A percentile compares a stretch with the other conserved stretches of the same genome.
These are phyloP conservation scores for Diogma glabrata DNA, from an alignment of 2,888 invertebrate genomes.

Conservation along the genomic window DNA sequence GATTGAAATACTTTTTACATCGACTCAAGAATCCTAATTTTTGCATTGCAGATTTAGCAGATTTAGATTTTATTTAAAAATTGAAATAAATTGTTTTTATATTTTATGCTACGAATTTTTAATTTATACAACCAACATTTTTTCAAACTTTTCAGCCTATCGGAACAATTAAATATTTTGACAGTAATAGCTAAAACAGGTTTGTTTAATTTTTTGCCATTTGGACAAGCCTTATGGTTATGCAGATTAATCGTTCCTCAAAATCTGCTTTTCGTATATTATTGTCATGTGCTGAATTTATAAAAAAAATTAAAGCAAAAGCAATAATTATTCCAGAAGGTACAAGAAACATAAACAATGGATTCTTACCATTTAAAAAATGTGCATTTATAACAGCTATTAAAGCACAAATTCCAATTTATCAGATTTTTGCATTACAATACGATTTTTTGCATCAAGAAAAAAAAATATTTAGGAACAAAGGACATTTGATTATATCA, in stretches of 20 bases:
- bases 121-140: no score
- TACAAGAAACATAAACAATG: slow-evolving; percentile 54
- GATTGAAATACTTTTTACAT: no score
- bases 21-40: no score
- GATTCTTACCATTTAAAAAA: slow-evolving; percentile 76
- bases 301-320: slow-evolving; percentile 30
- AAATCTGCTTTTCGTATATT: slow-evolving; percentile 7
- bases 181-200: slow-evolving; percentile 77
- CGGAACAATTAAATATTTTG: no score
- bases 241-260: slow-evolving; percentile 68
- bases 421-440: slow-evolving; percentile 66
- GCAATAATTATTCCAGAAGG: slow-evolving; percentile 82
- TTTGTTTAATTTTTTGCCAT: slow-evolving; percentile 68
- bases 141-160: no score
- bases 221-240: slow-evolving; percentile 74
- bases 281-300: slow-evolving; percentile 6
- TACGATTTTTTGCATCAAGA: slow-evolving; percentile 3
- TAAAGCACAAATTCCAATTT: slow-evolving; percentile 63
- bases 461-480: slow-evolving; percentile 3
- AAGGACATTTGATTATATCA: not conserved
- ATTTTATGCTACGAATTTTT: no score
- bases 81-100: no score
- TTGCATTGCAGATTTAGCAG: no score
- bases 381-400: slow-evolving; percentile 85
- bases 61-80: no score